A percentile compares a stretch with the other conserved stretches of the same genome.
These are phyloP conservation scores for Aleiodes leptofemur DNA, from an alignment of 2,888 invertebrate genomes.

Conservation along the genomic window DNA sequence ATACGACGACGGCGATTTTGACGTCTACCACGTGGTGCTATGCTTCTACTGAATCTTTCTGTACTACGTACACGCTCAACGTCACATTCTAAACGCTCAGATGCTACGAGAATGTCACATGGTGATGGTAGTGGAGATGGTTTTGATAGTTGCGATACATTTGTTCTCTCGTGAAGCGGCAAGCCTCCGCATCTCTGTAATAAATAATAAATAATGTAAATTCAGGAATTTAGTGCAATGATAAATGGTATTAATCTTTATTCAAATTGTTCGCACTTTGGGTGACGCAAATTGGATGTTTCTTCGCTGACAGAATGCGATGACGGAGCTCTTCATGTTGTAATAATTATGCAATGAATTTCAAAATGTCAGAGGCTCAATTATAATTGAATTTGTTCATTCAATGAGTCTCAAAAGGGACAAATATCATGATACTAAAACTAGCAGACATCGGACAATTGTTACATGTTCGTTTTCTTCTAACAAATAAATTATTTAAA, in stretches of 20 bases:
- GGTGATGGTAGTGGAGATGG: slow-evolving; percentile 66
- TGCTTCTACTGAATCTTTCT: slow-evolving; percentile 81
- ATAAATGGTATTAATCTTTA: background rate
- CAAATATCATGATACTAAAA: too few species aligned
- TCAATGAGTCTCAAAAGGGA: too few species aligned
- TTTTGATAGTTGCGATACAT: slow-evolving; percentile 70
- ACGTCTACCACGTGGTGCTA: slow-evolving; percentile 78
- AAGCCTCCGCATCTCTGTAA: slow-evolving; percentile 68
- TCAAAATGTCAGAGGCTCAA: too few species aligned
- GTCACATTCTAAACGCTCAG: slow-evolving; percentile 77
- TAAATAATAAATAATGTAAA: background rate
- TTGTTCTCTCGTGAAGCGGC: slow-evolving; percentile 72
- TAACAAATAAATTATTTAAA: too few species aligned
- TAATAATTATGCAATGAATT: slow-evolving; percentile 40
- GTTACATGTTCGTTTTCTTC: too few species aligned
- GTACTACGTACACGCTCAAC: slow-evolving; percentile 80
- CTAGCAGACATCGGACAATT: too few species aligned
- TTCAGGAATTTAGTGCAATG: background rate
- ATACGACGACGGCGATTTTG: slow-evolving; percentile 67
- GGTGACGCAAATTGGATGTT: background rate
- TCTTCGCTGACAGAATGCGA: background rate
- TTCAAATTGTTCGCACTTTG: background rate
- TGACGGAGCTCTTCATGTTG: background rate
- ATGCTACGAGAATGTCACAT: slow-evolving; percentile 66
- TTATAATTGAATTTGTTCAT: too few species aligned